Evolutionary conservation across 1,140 invertebrate species (phyloP).

Genomic region (Trialeurodes vaporariorum): DNA sequence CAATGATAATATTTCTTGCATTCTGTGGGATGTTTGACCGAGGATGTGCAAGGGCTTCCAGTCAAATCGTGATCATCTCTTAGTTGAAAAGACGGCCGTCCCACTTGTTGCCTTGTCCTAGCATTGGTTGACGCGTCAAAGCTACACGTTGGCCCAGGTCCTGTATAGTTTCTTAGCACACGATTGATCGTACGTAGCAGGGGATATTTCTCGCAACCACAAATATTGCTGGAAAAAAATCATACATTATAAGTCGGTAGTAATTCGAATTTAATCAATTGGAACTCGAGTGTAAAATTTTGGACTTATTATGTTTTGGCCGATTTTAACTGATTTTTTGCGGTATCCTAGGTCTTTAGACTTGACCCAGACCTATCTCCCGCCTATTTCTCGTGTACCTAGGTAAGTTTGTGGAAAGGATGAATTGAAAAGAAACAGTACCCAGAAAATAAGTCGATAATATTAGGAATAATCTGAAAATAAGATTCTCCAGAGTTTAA

Average conservation of each 20-base stretch:
- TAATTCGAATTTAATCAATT: neutral
- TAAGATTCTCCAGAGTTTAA: neutral
- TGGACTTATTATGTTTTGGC: neutral
- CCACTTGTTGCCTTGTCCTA: neutral
- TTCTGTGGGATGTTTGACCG: constrained; percentile 46
- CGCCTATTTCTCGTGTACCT: neutral
- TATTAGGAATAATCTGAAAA: neutral
- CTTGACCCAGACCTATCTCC: neutral
- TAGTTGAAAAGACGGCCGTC: constrained; percentile 15
- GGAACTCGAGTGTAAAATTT: neutral
- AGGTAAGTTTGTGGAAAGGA: neutral
- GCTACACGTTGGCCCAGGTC: constrained; percentile 27
- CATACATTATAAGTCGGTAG: neutral
- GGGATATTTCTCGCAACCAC: constrained; percentile 64
- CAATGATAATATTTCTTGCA: constrained; percentile 72
- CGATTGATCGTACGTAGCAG: constrained; percentile 64
- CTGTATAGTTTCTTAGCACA: constrained; percentile 50
- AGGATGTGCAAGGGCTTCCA: constrained; percentile 7
- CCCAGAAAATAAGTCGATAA: neutral
- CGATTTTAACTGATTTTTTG: neutral
- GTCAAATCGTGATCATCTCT: constrained; percentile 33
- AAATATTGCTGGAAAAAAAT: constrained; percentile 35
- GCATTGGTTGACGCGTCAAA: constrained; percentile 14
- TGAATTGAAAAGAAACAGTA: too few species aligned
- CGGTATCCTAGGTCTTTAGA: neutral